Evolutionary conservation across 2,888 invertebrate genomes (phyloP).

Genomic region (Eristalis tenax): DNA sequence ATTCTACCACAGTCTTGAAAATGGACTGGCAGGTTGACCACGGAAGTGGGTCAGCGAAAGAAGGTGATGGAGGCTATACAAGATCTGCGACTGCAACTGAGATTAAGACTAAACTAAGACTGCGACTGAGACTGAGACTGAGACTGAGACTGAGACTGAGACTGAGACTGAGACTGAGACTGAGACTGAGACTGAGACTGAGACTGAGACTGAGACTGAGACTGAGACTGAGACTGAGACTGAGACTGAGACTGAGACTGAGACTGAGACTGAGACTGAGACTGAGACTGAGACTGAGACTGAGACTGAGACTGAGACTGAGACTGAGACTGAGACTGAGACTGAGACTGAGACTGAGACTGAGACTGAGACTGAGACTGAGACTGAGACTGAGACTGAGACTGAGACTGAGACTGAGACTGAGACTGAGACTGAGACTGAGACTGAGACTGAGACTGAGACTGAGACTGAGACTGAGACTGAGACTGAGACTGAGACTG

Average conservation of each 20-base stretch:
- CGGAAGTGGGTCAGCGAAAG: background rate
- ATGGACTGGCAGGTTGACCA: background rate
- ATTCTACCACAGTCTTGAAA: too few relatives aligned
- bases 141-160: background rate
- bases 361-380: background rate
- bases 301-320: too few relatives aligned
- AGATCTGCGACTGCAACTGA: background rate
- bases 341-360: background rate
- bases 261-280: too few relatives aligned
- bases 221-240: too few relatives aligned
- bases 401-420: slow-evolving; percentile 4
- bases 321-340: too few relatives aligned
- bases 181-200: too few relatives aligned
- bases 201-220: too few relatives aligned
- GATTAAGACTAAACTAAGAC: background rate
- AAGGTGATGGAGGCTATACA: background rate
- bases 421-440: slow-evolving; percentile 4
- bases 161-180: too few relatives aligned
- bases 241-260: too few relatives aligned
- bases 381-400: background rate
- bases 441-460: slow-evolving; percentile 4
- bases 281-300: too few relatives aligned
- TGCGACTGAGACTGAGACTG: background rate
- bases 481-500: slow-evolving; percentile 2
- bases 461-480: slow-evolving; percentile 4